Evolutionary conservation across 2,113 vertebrate species (phyloP).

Genomic region (Tupaia chinensis): DNA sequence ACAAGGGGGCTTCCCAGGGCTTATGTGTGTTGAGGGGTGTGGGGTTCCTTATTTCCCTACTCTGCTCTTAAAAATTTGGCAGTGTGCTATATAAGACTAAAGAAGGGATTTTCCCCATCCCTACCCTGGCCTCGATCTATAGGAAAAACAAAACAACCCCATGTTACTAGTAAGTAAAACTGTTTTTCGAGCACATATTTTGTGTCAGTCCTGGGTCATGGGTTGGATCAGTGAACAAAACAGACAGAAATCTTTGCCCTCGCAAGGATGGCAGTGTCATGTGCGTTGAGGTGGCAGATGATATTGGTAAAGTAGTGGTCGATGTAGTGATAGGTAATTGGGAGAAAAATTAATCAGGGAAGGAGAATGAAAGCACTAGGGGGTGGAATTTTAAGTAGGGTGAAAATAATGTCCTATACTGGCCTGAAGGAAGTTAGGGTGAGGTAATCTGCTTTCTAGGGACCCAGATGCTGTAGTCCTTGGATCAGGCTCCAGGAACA

Average conservation of each 20-base stretch:
- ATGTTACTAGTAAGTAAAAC: not conserved
- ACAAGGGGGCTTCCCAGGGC: not conserved
- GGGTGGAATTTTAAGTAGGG: not conserved
- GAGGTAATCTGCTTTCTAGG: too few relatives aligned
- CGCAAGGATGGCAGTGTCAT: not conserved
- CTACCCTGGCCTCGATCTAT: not conserved
- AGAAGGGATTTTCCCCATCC: not conserved
- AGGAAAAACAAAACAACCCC: not conserved
- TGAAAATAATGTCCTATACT: not conserved
- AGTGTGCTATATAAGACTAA: not conserved
- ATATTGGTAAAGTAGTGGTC: not conserved
- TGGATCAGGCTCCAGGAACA: not conserved
- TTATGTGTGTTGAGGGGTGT: too few relatives aligned
- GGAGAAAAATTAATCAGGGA: not conserved
- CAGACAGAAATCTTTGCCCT: not conserved
- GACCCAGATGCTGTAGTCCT: rapidly evolving
- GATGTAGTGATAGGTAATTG: not conserved
- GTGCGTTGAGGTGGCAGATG: not conserved
- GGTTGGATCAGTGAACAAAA: not conserved
- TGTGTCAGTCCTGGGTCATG: not conserved
- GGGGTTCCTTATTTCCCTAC: not conserved
- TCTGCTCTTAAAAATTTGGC: not conserved
- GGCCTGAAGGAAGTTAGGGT: not conserved
- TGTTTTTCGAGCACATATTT: not conserved
- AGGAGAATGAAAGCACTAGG: not conserved